Base-by-base conservation (phyloP, 2,797 vertebrate genomes). In the Phrynocephalus vlangalii region DNA sequence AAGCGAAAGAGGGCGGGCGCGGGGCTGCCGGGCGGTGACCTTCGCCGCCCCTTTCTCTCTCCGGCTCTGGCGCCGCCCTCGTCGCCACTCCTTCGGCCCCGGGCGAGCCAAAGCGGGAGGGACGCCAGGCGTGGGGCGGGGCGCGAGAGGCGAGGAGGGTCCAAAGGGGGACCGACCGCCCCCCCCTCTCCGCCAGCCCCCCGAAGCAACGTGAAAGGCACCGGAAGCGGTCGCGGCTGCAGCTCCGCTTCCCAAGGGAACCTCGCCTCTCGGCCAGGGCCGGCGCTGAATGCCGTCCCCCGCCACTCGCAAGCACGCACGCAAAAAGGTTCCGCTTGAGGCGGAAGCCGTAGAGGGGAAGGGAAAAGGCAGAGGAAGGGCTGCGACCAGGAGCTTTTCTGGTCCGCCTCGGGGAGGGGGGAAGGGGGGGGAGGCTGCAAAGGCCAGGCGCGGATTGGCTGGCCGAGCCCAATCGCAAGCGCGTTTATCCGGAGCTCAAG, bases 261-360 rank as follows among this genome's bases (percentile, higher is more conserved):
- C 75, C 38, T 48, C 38, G 20, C 33, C 20, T 10, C 20, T 44
- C 38, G 2, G 10, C 18, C 2, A 11, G 71, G 70, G 30, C 48
- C 78, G 22, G 0, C 22, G 0, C 30, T 8, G 22, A 75, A 87
- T 13, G 52, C 5, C 22, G 13, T 85, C 91, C 90, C 67, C 75
- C 28, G 1, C 1, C 7, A 18, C 1, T 3, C 38, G 38, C 38
- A 44, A 1, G 38, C 38, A 44, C 38, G 38, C 38, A 44, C 38
- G 38, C 38, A 44, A 44, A 44, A 92, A 92, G 66, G 94, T 96
- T 95, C 94, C 95, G 80, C 66, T 3, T 76, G 15, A 33, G 56
- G 1, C 18, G 48, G 52, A 79, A 81, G 1, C 38, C 38, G 38
- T 44, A 44, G 38, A 44, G 38, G 38, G 48, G 52, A 79, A 81